These are phyloP conservation scores for Eupithecia dodoneata DNA, from an alignment of 2,888 invertebrate species.

Conservation along the genomic window DNA sequence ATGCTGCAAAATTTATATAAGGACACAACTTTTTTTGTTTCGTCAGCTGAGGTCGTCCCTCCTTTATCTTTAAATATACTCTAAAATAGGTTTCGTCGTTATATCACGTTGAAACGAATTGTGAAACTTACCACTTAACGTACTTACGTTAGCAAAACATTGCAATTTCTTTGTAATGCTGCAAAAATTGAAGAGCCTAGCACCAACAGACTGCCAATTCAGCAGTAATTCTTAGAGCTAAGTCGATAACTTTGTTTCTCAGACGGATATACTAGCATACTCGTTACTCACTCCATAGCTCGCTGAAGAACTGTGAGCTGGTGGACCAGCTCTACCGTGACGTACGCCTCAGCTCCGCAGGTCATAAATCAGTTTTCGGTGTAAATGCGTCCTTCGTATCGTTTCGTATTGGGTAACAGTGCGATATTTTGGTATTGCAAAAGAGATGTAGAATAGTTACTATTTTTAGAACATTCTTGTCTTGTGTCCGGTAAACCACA, in stretches of 20 bases:
- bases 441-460: background rate
- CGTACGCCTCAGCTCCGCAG: too few relatives aligned
- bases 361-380: background rate
- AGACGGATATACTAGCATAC: too few relatives aligned
- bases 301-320: too few relatives aligned
- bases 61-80: background rate
- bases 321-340: too few relatives aligned
- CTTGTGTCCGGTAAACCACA: background rate
- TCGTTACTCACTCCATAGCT: too few relatives aligned
- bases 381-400: constrained; percentile 9
- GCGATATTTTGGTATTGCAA: background rate
- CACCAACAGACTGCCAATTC: background rate
- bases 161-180: background rate
- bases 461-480: background rate
- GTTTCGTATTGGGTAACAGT: constrained; percentile 5
- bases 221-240: too few relatives aligned
- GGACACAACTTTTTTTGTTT: too few relatives aligned
- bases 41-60: too few relatives aligned
- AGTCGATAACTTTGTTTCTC: too few relatives aligned
- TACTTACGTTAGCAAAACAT: background rate
- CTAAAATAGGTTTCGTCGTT: background rate
- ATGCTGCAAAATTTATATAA: background rate
- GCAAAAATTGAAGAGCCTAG: background rate
- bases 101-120: background rate
- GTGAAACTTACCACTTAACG: background rate